Evolutionary conservation across 2,888 invertebrate species (phyloP).

Genomic region (Stenchaetothrips biformis): DNA sequence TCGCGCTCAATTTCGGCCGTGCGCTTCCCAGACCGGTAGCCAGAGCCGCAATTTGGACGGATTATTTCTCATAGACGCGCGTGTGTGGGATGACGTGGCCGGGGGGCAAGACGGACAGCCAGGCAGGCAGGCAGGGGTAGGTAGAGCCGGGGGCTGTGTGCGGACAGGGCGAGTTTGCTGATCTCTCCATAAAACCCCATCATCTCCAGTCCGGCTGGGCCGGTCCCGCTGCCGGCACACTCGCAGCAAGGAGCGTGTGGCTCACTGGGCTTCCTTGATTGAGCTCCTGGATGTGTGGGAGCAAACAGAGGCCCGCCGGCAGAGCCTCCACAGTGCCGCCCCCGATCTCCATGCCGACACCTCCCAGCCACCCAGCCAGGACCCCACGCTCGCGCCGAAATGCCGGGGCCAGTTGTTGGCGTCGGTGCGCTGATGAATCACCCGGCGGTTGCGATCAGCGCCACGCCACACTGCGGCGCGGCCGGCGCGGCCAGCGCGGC

Average conservation of each 20-base stretch:
- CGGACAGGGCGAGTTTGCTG: not conserved
- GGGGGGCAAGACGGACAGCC: no score
- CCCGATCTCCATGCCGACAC: not conserved
- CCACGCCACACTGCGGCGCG: not conserved
- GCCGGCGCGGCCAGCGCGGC: not conserved
- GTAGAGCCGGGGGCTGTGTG: not conserved
- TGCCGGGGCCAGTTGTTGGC: not conserved
- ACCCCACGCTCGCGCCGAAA: not conserved
- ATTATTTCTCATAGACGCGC: no score
- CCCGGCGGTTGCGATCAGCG: conserved; percentile 8
- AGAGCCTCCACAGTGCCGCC: not conserved
- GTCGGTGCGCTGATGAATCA: conserved; percentile 8
- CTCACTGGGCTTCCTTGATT: not conserved
- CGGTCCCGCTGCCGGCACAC: not conserved
- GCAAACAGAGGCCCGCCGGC: not conserved
- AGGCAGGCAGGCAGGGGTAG: no score
- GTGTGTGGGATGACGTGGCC: no score
- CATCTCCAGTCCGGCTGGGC: not conserved
- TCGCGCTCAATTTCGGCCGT: no score
- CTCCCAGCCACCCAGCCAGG: not conserved
- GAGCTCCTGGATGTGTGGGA: not conserved
- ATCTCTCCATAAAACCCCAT: not conserved
- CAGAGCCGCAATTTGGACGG: no score
- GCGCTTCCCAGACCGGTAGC: no score
- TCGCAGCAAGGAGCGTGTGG: not conserved